Percentiles rank a stretch among this genome's conserved stretches.
These are phyloP conservation scores for Parthenolecanium corni DNA, from an alignment of 2,888 invertebrate genomes.

Conservation along the genomic window DNA sequence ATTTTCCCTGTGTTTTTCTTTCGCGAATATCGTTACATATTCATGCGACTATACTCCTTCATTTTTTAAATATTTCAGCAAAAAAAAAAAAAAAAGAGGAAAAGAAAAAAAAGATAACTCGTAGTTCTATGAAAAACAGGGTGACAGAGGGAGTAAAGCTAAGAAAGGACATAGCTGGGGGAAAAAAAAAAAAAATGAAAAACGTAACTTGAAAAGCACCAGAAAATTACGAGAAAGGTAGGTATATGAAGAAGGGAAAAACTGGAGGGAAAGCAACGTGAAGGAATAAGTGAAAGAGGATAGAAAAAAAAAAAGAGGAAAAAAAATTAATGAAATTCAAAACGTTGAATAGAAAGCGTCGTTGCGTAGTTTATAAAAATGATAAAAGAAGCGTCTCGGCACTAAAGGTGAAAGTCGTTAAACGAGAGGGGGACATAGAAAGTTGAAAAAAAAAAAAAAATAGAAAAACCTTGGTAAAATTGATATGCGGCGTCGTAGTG, in stretches of 20 bases:
- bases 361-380: conserved; percentile 20
- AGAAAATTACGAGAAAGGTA: conserved; percentile 1
- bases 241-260: conserved; percentile 2
- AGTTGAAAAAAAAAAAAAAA: not conserved
- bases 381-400: conserved; percentile 23
- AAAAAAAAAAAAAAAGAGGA: not conserved
- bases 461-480: conserved; percentile 11
- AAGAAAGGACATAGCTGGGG: no score
- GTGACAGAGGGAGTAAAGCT: no score
- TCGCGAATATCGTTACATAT: not conserved
- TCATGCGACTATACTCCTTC: not conserved
- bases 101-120: no score
- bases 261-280: not conserved
- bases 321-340: conserved; percentile 25
- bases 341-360: conserved; percentile 25
- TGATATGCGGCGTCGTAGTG: conserved; percentile 16
- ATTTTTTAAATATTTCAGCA: not conserved
- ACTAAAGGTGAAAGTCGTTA: conserved; percentile 22
- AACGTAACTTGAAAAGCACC: not conserved
- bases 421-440: conserved; percentile 1
- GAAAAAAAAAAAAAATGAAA: not conserved
- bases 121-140: no score
- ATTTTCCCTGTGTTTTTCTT: not conserved
- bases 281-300: conserved; percentile 14
- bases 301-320: conserved; percentile 3